Evolutionary conservation across 1,140 invertebrate genomes (phyloP).

Genomic region (Hirudo medicinalis): DNA sequence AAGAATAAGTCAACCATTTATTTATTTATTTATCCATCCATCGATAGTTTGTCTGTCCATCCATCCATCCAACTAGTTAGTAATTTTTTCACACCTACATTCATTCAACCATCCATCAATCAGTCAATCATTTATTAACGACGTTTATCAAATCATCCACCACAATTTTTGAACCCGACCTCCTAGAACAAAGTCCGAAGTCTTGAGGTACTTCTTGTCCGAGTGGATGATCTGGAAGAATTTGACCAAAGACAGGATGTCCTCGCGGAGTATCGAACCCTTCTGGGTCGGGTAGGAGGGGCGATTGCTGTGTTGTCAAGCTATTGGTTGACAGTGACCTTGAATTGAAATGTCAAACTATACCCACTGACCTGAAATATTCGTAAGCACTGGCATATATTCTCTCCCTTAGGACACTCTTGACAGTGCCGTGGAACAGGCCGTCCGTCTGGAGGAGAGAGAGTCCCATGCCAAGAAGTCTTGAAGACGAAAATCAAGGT

Average conservation of each 20-base stretch:
- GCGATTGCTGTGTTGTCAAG: conserved; percentile 43
- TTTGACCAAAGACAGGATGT: conserved; percentile 73
- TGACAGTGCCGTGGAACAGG: conserved; percentile 60
- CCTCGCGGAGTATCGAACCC: conserved; percentile 63
- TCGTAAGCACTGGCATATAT: conserved; percentile 87
- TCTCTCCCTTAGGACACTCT: conserved; percentile 80
- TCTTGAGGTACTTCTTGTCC: conserved; percentile 89
- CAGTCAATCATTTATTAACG: background rate
- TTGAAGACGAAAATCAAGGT: conserved; percentile 39
- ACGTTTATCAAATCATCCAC: background rate
- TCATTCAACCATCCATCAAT: conserved; percentile 10
- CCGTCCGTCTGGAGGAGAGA: conserved; percentile 86
- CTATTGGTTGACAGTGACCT: background rate
- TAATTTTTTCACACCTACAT: too few relatives aligned
- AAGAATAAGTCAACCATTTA: background rate
- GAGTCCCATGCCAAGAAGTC: conserved; percentile 76
- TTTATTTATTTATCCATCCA: background rate
- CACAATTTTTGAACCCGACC: background rate
- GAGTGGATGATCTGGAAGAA: conserved; percentile 93
- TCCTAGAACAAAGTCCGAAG: conserved; percentile 26
- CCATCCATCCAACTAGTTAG: background rate
- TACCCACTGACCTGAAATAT: conserved; percentile 58
- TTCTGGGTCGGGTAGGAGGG: conserved; percentile 68
- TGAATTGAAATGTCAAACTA: background rate
- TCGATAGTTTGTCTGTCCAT: background rate